Percentiles rank a stretch among this genome's conserved stretches.
phyloP scores from a whole-genome alignment of 2,888 invertebrate species.

The Synanthedon myopaeformis region DNA sequence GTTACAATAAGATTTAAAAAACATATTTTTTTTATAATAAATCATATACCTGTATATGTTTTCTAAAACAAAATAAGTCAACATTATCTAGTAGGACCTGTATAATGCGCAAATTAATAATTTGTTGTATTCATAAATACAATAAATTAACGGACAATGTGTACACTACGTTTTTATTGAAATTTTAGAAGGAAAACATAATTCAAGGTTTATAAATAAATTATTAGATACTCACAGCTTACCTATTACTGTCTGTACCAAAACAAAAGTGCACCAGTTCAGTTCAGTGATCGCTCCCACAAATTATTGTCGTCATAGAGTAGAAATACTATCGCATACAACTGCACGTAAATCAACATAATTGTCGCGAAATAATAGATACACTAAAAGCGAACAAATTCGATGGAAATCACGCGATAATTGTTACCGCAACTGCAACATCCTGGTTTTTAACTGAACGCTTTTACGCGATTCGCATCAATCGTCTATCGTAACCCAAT shows the following conservation, averaged over 20 bases:
- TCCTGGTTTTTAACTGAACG: constrained; percentile 26
- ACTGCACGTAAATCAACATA: constrained; percentile 29
- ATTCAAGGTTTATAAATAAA: not conserved
- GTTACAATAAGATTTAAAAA: no score
- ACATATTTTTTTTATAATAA: no score
- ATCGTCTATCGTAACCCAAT: constrained; percentile 12
- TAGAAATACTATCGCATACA: constrained; percentile 20
- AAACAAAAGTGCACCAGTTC: constrained; percentile 21
- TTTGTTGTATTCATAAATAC: no score
- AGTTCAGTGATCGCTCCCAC: constrained; percentile 23
- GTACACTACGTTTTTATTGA: no score
- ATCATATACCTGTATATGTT: no score
- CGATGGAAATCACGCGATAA: constrained; percentile 34
- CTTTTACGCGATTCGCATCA: constrained; percentile 15
- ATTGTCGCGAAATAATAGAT: constrained; percentile 41
- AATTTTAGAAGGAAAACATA: no score
- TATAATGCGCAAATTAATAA: no score
- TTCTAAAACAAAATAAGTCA: no score
- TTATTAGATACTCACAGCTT: not conserved
- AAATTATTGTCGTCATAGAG: constrained; percentile 25
- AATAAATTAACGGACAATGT: no score
- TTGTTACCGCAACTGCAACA: constrained; percentile 38
- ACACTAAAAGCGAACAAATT: constrained; percentile 24
- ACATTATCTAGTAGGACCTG: no score
- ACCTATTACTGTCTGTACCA: constrained; percentile 8